Percentiles rank a stretch among this genome's conserved stretches.
Evolutionary conservation across 2,797 vertebrate species (phyloP).

Genomic region (Sebastes oblongus): DNA sequence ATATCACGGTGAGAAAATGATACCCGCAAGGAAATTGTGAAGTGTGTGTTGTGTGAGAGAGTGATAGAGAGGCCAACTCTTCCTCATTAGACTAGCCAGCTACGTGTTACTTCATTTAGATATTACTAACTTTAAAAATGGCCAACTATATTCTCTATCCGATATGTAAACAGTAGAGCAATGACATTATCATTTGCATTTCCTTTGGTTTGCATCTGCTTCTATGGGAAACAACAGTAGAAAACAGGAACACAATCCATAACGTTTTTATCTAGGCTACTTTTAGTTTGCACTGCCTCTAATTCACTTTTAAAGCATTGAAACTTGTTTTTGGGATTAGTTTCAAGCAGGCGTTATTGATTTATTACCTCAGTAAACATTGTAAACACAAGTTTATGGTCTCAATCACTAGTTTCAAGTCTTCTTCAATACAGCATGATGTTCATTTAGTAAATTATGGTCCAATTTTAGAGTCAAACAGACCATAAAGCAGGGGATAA

Average conservation of each 20-base stretch:
- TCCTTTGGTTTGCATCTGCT: background rate
- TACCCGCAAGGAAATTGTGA: background rate
- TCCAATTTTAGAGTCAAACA: accelerated
- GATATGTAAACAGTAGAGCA: background rate
- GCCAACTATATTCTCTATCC: no score
- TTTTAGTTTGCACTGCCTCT: no score
- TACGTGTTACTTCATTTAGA: background rate
- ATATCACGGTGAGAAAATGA: constrained; percentile 1
- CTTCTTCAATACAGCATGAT: no score
- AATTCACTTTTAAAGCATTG: no score
- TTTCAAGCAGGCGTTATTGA: no score
- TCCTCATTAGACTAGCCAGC: background rate
- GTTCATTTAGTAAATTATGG: no score
- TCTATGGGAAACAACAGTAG: background rate
- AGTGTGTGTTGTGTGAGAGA: background rate
- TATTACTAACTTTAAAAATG: background rate
- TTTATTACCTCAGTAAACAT: no score
- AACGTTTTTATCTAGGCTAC: background rate
- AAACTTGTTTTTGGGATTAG: no score
- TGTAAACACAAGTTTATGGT: no score
- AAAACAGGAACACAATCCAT: background rate
- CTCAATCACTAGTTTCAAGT: no score
- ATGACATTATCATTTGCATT: background rate
- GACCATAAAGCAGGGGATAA: no score
- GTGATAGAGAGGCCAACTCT: background rate